Evolutionary conservation across 2,888 invertebrate species (phyloP), one percentile per base, ranked within the genome.

Genomic region (Scaptomyza parva): DNA sequence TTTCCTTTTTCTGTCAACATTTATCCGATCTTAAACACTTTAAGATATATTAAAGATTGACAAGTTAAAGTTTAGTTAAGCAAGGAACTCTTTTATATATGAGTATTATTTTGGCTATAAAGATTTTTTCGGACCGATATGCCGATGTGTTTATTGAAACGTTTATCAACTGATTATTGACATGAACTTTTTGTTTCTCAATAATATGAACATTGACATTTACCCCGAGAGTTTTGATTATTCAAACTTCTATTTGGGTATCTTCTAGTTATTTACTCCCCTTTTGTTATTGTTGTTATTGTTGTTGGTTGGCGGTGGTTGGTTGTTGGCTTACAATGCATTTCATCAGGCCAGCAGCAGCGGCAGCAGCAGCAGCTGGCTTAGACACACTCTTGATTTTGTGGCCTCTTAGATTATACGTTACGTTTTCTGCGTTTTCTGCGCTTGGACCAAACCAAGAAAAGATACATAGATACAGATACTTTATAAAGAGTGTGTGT

Each of bases 371-470:
- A 74, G 83, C 76, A 67, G 60, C 48, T 33, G 67, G 73, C 80
- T 79, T 53, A 84, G 80, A 81, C 80, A 81, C 81, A 82, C 81
- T 82, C 81, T 82, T 82, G 81, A 85, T 82, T 82, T 82, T 82
- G 82, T 76, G 65, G 65, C 72, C 85, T 70, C 78, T 61, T 77
- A 82, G 86, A 82, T 82, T 85, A 85, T 85, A 82, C 86, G 81
- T 85, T 82, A 78, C 81, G 85, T 84, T 84, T 84, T 64, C 72
- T 80, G 85, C 85, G 82, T 84, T 37, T 14, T 84, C n/a, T n/a
- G n/a, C 67, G 82, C 73, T 70, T 66, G 78, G 85, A 78, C 84
- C 73, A 64, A 47, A 59, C 76, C 76, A n/a, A n/a, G 30, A 51
- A 44, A 37, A 72, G 73, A 73, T 73, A 73, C 73, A 73, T 61